These are phyloP conservation scores for Melanotaenia maccullochi DNA, from an alignment of 2,797 vertebrate genomes.

Conservation along the genomic window DNA sequence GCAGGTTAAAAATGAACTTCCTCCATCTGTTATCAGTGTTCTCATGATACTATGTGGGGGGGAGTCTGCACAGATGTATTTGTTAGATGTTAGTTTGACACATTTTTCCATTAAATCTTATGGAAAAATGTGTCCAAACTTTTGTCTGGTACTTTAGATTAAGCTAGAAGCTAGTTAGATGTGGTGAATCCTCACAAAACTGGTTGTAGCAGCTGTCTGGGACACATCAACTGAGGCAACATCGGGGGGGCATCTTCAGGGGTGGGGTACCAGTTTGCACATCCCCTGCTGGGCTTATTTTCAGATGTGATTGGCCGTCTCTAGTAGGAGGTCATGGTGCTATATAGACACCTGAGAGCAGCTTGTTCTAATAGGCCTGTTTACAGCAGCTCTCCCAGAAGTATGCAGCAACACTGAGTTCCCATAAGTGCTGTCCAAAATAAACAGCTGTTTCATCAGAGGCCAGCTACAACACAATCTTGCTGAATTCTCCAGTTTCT, in stretches of 20 bases:
- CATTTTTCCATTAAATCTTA: neutral
- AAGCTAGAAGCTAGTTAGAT: neutral
- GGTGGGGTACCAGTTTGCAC: constrained; percentile 37
- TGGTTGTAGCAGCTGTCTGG: constrained; percentile 66
- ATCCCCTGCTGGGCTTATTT: constrained; percentile 42
- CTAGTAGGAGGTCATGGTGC: constrained; percentile 47
- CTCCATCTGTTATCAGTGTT: too few species aligned
- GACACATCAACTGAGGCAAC: constrained; percentile 55
- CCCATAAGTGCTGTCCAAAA: constrained; percentile 47
- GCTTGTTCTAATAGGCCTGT: constrained; percentile 40
- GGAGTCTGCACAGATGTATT: neutral
- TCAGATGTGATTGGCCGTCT: constrained; percentile 33
- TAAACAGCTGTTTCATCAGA: constrained; percentile 40
- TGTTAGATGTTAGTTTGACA: neutral
- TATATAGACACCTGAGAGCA: constrained; percentile 59
- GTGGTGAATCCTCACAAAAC: neutral
- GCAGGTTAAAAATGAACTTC: too few species aligned
- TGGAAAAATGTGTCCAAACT: neutral
- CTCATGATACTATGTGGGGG: too few species aligned
- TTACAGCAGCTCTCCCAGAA: constrained; percentile 37
- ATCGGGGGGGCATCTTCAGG: constrained; percentile 18
- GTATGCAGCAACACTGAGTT: constrained; percentile 36
- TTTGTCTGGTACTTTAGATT: neutral
- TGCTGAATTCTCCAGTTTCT: constrained; percentile 48
- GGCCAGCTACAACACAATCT: constrained; percentile 14